Evolutionary conservation across 2,888 invertebrate genomes (phyloP).

Genomic region (Phymatocera aterrima): DNA sequence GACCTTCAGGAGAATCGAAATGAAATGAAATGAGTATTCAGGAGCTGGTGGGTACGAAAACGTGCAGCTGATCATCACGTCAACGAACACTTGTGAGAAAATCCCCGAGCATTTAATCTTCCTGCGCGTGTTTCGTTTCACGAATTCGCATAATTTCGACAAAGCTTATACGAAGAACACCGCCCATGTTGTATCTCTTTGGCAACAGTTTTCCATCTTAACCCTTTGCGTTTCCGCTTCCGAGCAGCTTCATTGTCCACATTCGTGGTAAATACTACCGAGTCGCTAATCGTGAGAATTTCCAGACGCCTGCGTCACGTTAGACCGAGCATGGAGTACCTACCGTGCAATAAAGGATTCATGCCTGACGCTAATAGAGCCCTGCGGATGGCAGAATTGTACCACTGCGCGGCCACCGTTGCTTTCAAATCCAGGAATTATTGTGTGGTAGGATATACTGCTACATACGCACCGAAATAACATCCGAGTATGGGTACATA

Average conservation of each 20-base stretch:
- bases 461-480: too few species aligned
- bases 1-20: not conserved
- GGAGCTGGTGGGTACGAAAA: not conserved
- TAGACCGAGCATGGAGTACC: conserved; percentile 23
- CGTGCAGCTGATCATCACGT: not conserved
- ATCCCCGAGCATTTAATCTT: not conserved
- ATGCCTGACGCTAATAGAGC: conserved; percentile 39
- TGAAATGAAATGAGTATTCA: too few species aligned
- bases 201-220: conserved; percentile 25
- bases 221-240: conserved; percentile 21
- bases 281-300: conserved; percentile 40
- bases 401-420: not conserved
- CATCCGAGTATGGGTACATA: too few species aligned
- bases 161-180: not conserved
- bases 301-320: conserved; percentile 28
- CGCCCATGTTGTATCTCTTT: not conserved
- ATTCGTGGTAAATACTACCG: conserved; percentile 14
- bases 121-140: not conserved
- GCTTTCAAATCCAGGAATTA: conserved; percentile 31
- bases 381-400: conserved; percentile 38
- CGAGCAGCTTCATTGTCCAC: conserved; percentile 26
- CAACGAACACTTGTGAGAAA: not conserved
- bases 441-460: not conserved
- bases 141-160: conserved; percentile 4
- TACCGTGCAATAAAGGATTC: conserved; percentile 38